These are phyloP conservation scores for Gyps fulvus DNA, from an alignment of 2,113 vertebrate genomes.

Conservation along the genomic window DNA sequence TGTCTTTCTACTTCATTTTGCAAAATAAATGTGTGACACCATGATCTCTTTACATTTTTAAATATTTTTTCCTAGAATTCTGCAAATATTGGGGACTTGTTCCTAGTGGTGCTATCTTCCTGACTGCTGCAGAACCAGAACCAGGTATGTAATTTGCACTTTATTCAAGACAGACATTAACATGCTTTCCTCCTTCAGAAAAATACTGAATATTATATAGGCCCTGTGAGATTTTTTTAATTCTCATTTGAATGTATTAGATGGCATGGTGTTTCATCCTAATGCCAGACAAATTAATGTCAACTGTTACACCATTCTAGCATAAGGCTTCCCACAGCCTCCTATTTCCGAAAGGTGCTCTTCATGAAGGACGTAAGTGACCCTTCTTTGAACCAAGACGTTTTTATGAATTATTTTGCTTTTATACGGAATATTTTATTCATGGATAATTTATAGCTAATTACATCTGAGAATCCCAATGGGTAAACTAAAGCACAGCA, in stretches of 20 bases:
- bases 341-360: not conserved
- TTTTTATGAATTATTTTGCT: not conserved
- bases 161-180: not conserved
- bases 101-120: not conserved
- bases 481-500: not conserved
- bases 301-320: not conserved
- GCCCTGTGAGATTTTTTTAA: not conserved
- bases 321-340: not conserved
- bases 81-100: not conserved
- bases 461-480: not conserved
- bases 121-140: not conserved
- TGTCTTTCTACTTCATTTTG: not conserved
- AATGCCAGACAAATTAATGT: not conserved
- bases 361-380: not conserved
- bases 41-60: not conserved
- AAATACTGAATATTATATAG: not conserved
- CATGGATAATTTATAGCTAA: not conserved
- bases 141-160: not conserved
- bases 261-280: not conserved
- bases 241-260: not conserved
- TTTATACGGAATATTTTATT: not conserved
- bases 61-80: not conserved
- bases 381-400: no score
- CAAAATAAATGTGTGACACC: not conserved
- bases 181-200: not conserved